Conservation (phyloP, 2,797 vertebrate genomes). For the Champsocephalus esox region DNA sequence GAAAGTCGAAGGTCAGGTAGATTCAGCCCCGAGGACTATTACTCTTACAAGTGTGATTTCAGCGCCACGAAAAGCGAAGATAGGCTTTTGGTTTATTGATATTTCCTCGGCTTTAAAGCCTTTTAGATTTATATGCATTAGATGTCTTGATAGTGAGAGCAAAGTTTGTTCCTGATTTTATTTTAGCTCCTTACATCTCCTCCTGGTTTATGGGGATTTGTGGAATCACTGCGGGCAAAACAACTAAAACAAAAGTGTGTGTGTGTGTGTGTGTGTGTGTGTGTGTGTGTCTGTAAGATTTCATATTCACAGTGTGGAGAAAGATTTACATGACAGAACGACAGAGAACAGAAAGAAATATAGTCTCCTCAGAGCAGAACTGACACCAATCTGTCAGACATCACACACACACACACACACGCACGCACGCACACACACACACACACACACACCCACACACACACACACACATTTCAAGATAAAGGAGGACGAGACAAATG, state of each 20-base stretch:
- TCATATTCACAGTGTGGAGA: conserved; percentile 27
- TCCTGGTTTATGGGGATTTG: neutral
- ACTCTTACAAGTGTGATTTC: neutral
- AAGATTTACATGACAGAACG: conserved; percentile 47
- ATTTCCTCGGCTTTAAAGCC: neutral
- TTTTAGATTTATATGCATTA: neutral
- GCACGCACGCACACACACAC: conserved; percentile 15
- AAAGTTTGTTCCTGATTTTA: neutral
- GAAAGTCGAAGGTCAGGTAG: neutral
- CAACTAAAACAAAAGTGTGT: neutral
- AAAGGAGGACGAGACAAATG: neutral
- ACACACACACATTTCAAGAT: neutral
- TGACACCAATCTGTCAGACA: conserved; percentile 79
- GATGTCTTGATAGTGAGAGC: neutral
- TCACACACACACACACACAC: conserved; percentile 32
- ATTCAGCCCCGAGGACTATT: neutral
- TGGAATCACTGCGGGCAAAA: conserved; percentile 3
- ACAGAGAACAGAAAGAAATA: conserved; percentile 8
- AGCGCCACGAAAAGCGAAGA: neutral
- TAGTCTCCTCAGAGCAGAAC: conserved; percentile 62
- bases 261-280: neutral
- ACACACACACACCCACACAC: conserved; percentile 13
- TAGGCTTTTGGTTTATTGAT: neutral
- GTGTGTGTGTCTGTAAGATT: conserved; percentile 16
- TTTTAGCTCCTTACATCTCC: neutral